Evolutionary conservation across 2,797 vertebrate genomes (phyloP), one percentile per base, ranked within the genome.

Genomic region (Myiothlypis chrysogaster): DNA sequence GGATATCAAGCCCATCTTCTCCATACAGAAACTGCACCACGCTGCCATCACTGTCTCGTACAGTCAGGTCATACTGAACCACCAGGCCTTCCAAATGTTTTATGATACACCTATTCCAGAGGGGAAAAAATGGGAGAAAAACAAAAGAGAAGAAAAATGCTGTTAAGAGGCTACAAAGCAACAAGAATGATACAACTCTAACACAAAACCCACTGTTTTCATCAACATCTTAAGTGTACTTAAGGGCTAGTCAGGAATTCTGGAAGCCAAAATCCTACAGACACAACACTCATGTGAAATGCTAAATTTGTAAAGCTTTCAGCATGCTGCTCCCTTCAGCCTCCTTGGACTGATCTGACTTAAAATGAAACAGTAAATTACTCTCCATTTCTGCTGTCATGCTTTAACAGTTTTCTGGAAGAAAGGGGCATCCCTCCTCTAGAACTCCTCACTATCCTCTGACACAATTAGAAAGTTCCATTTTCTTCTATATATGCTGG

Each of bases 11-110:
- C 3, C 99, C 99, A 1, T 99, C 99, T 95, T 99, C 99, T 18
- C 99, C 99, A 1, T 99, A 99, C 3, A 99, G 98, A 96, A 99
- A 99, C 98, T 99, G 99, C 43, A 99, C 98, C 92, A 99, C 98
- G 0, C 99, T 99, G 82, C 99, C 99, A 6, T 99, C 99, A 0
- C 99, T 99, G 95, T 99, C 99, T 7, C 99, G 98, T 57, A 99
- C 99, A 0, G 99, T 99, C 95, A 99, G 98, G 89, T 99, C 99
- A 10, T 99, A 99, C 97, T 99, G 99, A 35, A 99, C 98, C 3
- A 99, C 99, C 96, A 99, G 96, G 9, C 99, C 99, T 95, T 99
- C 99, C 96, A 99, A 97, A 95, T 99, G 99, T 82, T 99, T 99
- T 89, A 99, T 99, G 69, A 99, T 97, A 94, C 99, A 99, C 87